A percentile compares a stretch with the other conserved stretches of the same genome.
Conservation (phyloP, 1,140 invertebrate genomes). For the Aphelenchoides fujianensis region DNA sequence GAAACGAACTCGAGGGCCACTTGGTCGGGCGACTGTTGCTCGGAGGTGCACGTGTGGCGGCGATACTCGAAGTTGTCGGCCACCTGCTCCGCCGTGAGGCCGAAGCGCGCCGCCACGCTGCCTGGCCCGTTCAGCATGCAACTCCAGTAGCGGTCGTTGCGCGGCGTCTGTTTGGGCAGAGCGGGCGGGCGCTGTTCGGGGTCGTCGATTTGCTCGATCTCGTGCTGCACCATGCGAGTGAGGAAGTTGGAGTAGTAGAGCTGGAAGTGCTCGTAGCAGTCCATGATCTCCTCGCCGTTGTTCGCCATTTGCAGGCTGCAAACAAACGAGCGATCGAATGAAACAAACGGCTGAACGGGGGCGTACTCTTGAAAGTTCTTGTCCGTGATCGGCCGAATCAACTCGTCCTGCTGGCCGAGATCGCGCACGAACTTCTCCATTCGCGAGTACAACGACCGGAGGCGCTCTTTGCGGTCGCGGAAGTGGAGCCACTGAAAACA, state of each 20-base stretch:
- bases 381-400: conserved; percentile 34
- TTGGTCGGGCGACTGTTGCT: conserved; percentile 65
- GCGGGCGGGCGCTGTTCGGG: conserved; percentile 8
- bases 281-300: conserved; percentile 41
- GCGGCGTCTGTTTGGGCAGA: conserved; percentile 2
- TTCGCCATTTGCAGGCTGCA: conserved; percentile 37
- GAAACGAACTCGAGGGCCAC: conserved; percentile 34
- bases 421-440: conserved; percentile 25
- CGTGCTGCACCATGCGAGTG: conserved; percentile 22
- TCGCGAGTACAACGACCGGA: conserved; percentile 29
- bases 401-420: conserved; percentile 7
- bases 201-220: conserved; percentile 15
- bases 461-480: conserved; percentile 29
- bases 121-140: conserved; percentile 41
- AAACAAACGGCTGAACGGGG: conserved; percentile 14
- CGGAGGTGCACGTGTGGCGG: conserved; percentile 66
- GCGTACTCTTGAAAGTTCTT: conserved; percentile 38
- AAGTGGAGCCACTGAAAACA: conserved; percentile 45
- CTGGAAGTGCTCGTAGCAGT: conserved; percentile 45
- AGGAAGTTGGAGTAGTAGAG: conserved; percentile 42
- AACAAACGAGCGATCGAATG: conserved; percentile 19
- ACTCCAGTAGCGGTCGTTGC: conserved; percentile 16
- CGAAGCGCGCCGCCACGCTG: conserved; percentile 70
- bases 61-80: conserved; percentile 87
- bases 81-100: conserved; percentile 89